Evolutionary conservation across 2,113 vertebrate species (phyloP), one percentile per base, ranked within the genome.

Genomic region (Phaethornis superciliosus): DNA sequence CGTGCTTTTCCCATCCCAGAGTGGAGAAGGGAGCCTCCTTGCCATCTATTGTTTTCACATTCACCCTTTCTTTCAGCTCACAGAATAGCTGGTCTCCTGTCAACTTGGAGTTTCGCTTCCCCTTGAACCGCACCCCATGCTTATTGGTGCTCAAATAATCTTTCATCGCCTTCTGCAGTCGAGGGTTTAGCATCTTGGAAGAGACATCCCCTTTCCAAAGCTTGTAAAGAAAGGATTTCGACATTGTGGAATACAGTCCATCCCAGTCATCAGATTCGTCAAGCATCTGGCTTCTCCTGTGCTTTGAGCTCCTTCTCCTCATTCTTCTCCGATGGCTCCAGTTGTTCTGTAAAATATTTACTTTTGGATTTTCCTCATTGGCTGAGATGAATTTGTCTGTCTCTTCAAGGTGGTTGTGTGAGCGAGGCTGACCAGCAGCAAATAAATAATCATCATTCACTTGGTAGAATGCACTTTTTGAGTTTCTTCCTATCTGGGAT

Each of bases 141-240:
- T 99, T 99, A 97, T 99, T 99, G 96, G 98, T 96, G 21, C 91
- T 98, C 92, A 99, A 90, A 72, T 99, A 99, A 88, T 99, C 98
- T 89, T 98, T 98, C 98, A 98, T 98, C 51, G 99, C 99, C 44
- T 98, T 99, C 97, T 99, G 99, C 93, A 99, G 97, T 35, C 99
- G 98, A 47, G 98, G 99, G 69, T 97, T 98, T 87, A 99, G 97
- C 99, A 99, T 99, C 82, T 94, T 97, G 47, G 98, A 97, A 6
- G 98, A 99, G 51, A 98, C 98, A 4, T 97, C 97, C 32, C 99
- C 99, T 77, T 97, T 98, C 99, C 99, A 99, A 67, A 99, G 97
- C 62, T 98, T 98, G 90, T 98, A 98, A 60, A 99, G 97, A 92
- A 99, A 97, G 9, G 98, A 98, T 93, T 97, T 98, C 5, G 99